These are phyloP conservation scores for Heliconius eleuchia DNA, from an alignment of 1,140 invertebrate species.

Conservation along the genomic window DNA sequence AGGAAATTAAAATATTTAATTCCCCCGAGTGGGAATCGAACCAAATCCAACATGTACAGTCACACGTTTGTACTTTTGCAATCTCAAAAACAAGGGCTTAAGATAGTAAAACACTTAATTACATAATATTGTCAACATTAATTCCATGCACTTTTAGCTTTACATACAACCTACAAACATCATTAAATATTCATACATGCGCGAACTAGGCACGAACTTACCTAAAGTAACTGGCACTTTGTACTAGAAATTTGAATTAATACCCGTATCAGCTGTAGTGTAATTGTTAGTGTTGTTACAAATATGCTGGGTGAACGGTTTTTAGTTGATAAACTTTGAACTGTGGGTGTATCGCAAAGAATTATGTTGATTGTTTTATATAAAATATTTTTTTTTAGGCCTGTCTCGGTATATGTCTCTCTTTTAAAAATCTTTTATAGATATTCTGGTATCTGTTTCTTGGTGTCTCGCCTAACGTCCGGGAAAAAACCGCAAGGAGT, in stretches of 20 bases:
- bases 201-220: conserved; percentile 38
- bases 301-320: conserved; percentile 17
- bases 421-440: no score
- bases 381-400: neutral
- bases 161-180: conserved; percentile 13
- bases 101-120: no score
- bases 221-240: conserved; percentile 42
- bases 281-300: conserved; percentile 30
- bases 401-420: no score
- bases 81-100: no score
- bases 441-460: no score
- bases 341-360: neutral
- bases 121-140: conserved; percentile 7
- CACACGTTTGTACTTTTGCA: no score
- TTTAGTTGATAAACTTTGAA: neutral
- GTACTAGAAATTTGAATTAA: conserved; percentile 42
- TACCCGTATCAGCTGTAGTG: conserved; percentile 33
- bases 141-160: neutral
- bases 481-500: no score
- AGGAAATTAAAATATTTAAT: no score
- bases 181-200: conserved; percentile 44
- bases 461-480: no score
- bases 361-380: neutral
- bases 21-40: no score
- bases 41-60: no score